A percentile compares a stretch with the other conserved stretches of the same genome.
Conservation (phyloP, 2,113 vertebrate species). For the Amazona guildingii region DNA sequence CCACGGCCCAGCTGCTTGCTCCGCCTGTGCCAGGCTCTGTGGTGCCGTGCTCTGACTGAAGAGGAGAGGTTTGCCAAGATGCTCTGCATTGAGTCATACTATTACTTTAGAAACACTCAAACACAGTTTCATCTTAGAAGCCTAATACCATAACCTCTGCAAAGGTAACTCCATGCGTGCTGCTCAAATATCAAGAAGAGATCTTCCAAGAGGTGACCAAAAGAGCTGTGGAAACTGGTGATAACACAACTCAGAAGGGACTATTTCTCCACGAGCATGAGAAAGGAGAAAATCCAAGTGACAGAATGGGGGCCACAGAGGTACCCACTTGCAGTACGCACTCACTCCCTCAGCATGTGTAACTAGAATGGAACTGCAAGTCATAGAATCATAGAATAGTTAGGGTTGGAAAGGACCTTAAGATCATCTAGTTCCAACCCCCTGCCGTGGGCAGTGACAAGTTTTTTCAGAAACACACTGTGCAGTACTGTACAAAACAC, state of each 20-base stretch:
- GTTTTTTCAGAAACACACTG: fast-evolving
- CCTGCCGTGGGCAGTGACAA: neutral
- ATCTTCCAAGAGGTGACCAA: neutral
- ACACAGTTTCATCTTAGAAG: neutral
- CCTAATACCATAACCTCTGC: neutral
- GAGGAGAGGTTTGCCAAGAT: neutral
- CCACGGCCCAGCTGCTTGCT: neutral
- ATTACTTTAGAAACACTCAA: neutral
- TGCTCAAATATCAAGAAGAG: neutral
- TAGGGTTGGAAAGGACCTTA: neutral
- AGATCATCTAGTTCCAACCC: neutral
- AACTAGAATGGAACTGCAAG: neutral
- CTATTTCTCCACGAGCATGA: neutral
- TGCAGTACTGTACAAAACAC: fast-evolving
- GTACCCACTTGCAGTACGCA: neutral
- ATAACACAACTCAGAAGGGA: neutral
- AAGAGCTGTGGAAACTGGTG: neutral
- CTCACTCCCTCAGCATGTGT: neutral
- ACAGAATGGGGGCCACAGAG: neutral
- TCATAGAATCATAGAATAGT: neutral
- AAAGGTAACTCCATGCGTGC: fast-evolving
- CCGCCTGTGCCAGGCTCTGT: neutral
- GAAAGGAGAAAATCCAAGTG: neutral
- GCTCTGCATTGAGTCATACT: neutral
- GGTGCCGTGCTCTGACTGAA: neutral